Percentiles rank a stretch among this genome's conserved stretches.
Conservation (phyloP, 2,888 invertebrate species). For the Andrena praecox region DNA sequence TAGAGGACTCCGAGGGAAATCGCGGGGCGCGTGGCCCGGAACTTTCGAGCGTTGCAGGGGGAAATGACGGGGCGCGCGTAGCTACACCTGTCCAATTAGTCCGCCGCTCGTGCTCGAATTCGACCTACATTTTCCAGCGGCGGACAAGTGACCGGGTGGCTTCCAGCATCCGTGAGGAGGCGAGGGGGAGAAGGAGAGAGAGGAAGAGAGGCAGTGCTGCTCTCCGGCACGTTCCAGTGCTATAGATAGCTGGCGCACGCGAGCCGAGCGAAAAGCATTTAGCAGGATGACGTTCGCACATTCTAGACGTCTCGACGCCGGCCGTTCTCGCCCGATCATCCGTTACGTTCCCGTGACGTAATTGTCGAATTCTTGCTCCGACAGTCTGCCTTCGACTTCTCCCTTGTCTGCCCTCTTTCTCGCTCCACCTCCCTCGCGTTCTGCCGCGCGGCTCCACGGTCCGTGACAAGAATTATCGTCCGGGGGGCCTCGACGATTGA, state of each 20-base stretch:
- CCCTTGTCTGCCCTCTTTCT: slow-evolving; percentile 1
- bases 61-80: not conserved
- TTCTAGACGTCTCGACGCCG: slow-evolving; percentile 79
- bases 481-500: slow-evolving; percentile 48
- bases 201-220: slow-evolving; percentile 42
- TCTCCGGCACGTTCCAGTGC: slow-evolving; percentile 69
- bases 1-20: not conserved
- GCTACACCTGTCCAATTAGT: slow-evolving; percentile 73
- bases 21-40: slow-evolving; percentile 12
- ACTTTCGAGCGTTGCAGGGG: not conserved
- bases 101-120: slow-evolving; percentile 67
- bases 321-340: slow-evolving; percentile 80
- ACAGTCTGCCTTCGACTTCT: slow-evolving; percentile 59
- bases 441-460: not conserved
- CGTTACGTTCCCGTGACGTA: slow-evolving; percentile 83
- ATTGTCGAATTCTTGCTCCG: slow-evolving; percentile 82
- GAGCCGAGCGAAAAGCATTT: slow-evolving; percentile 79
- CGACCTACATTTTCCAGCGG: slow-evolving; percentile 72
- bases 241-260: slow-evolving; percentile 71
- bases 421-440: not conserved
- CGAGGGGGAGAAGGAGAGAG: slow-evolving; percentile 30
- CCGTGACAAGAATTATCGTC: slow-evolving; percentile 59
- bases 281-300: slow-evolving; percentile 83
- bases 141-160: slow-evolving; percentile 72
- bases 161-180: slow-evolving; percentile 61